Base-by-base conservation (phyloP, 2,797 vertebrate genomes). In the Fistularia tabacaria region DNA sequence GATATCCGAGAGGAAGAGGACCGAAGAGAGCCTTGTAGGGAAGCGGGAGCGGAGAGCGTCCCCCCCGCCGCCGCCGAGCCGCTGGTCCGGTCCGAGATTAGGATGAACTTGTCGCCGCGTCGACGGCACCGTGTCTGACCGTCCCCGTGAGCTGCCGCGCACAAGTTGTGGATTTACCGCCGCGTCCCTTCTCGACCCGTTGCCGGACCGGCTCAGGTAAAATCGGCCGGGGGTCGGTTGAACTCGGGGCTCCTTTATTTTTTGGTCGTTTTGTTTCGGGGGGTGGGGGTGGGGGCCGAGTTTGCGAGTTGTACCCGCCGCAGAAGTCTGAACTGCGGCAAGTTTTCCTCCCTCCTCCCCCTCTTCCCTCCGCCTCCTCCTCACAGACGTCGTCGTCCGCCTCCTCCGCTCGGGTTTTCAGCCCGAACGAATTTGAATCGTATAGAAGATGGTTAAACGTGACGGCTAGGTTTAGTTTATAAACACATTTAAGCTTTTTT, bases 241-340 rank as follows among this genome's bases (percentile, higher is more conserved):
- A 39, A 52, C 39, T 15, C 43, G 42, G 8, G 12, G 51, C 42
- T 12, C 15, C 7, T 6, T 25, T 36, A 10, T 43, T 53, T 53
- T 43, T 11, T 25, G 3, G 10, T 10, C 15, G n/a, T 41, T 52
- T 5, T 42, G 14, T 25, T 62, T 66, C 62, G 59, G 75, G 77
- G 78, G 25, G 25, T 5, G 25, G 25, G 25, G 25, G 25, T 2
- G 25, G 25, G 25, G 25, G 25, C 5, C 25, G 25, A 25, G 25
- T 25, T 25, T 2, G 25, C 25, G 25, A 25, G 25, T 25, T 25
- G 25, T 25, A 25, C 25, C 25, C 25, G 25, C 82, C 84, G 83
- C 86, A 82, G 74, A 77, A 82, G 79, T 86, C 85, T 75, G 57
- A 89, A 88, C 86, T 90, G 89, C 90, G 89, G 89, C 88, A 88